Conservation (phyloP, 2,888 invertebrate species). For the Pammene fasciana region DNA sequence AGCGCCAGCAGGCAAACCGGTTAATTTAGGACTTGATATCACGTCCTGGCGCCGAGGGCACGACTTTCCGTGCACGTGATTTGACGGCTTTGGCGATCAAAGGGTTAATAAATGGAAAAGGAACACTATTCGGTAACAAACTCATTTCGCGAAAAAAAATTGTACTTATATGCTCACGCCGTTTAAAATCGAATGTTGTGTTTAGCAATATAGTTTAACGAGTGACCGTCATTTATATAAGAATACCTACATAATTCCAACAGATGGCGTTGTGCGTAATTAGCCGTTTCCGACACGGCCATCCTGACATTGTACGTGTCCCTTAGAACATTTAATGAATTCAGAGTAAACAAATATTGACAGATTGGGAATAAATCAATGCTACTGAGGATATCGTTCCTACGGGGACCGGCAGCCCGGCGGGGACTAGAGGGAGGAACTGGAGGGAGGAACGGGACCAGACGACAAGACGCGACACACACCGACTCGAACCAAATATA, state of each 20-base stretch:
- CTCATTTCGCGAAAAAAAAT: too few species aligned
- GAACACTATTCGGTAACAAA: not conserved
- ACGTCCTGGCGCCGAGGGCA: too few species aligned
- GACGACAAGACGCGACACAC: not conserved
- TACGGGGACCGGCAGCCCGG: conserved; percentile 60
- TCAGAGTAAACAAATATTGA: not conserved
- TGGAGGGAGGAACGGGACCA: conserved; percentile 54
- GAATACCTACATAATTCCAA: not conserved
- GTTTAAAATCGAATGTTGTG: too few species aligned
- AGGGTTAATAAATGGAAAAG: not conserved
- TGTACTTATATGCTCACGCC: too few species aligned
- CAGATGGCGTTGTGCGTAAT: not conserved
- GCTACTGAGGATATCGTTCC: conserved; percentile 50
- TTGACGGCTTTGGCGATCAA: too few species aligned
- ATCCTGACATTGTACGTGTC: not conserved
- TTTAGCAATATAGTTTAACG: too few species aligned
- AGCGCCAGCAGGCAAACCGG: too few species aligned
- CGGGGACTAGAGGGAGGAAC: conserved; percentile 76
- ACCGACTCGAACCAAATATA: conserved; percentile 41
- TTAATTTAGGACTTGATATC: too few species aligned
- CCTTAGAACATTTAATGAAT: too few species aligned
- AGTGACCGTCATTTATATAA: not conserved
- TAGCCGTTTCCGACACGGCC: not conserved
- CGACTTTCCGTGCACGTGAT: too few species aligned
- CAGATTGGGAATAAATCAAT: not conserved